Percentiles rank a stretch among this genome's conserved stretches.
Conservation (phyloP, 2,797 vertebrate genomes). For the Silurus lanzhouensis region DNA sequence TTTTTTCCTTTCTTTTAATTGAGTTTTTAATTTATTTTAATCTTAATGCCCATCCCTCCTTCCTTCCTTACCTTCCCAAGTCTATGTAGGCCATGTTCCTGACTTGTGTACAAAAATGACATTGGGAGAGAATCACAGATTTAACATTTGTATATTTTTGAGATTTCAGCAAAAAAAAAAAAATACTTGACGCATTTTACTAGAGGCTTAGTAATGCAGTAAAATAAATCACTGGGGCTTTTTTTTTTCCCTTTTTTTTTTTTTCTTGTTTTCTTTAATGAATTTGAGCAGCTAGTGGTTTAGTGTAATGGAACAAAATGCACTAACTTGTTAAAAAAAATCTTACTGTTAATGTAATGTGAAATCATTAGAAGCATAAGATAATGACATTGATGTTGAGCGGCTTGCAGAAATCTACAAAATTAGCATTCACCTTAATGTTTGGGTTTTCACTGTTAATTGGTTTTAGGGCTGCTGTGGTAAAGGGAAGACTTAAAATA, state of each 20-base stretch:
- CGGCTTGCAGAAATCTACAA: constrained; percentile 75
- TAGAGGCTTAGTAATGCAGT: constrained; percentile 77
- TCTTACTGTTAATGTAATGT: constrained; percentile 77
- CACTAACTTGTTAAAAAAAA: constrained; percentile 77
- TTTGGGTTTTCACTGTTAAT: constrained; percentile 71
- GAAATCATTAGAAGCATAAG: constrained; percentile 78
- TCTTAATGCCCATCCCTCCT: constrained; percentile 71
- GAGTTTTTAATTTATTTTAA: constrained; percentile 75
- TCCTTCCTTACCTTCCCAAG: constrained; percentile 61
- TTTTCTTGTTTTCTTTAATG: constrained; percentile 66
- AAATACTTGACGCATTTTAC: constrained; percentile 76
- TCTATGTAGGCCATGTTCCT: constrained; percentile 77
- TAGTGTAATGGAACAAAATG: constrained; percentile 79
- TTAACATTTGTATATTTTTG: constrained; percentile 72
- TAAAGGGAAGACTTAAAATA: constrained; percentile 69
- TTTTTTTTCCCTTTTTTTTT: background rate
- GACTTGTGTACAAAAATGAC: constrained; percentile 76
- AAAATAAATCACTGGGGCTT: constrained; percentile 78
- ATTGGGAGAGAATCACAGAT: constrained; percentile 75
- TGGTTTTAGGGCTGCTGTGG: constrained; percentile 73
- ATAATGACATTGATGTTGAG: constrained; percentile 72
- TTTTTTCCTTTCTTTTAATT: constrained; percentile 64
- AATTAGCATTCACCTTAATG: constrained; percentile 64
- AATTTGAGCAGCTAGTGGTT: constrained; percentile 81
- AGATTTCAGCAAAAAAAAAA: constrained; percentile 69